Evolutionary conservation across 1,140 invertebrate species (phyloP).

Genomic region (Delia radicum): DNA sequence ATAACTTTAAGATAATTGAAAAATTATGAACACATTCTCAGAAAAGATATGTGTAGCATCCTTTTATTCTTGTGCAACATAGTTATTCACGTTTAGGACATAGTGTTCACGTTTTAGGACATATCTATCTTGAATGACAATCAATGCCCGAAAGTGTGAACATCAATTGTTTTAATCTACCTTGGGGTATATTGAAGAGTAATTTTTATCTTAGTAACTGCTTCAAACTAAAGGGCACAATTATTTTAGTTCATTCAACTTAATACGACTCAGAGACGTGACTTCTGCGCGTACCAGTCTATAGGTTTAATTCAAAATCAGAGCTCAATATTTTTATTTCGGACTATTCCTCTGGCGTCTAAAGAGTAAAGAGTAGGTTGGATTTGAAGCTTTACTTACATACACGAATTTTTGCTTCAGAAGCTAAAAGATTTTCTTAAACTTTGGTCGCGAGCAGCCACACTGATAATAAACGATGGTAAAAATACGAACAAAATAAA

Average conservation of each 20-base stretch:
- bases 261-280: no score
- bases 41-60: background rate
- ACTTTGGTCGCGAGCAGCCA: no score
- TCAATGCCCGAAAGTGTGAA: background rate
- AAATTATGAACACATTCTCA: slow-evolving; percentile 19
- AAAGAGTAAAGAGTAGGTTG: no score
- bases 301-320: no score
- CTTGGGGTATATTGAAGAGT: background rate
- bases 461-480: no score
- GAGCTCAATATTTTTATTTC: no score
- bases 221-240: background rate
- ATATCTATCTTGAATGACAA: background rate
- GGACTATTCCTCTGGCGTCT: no score
- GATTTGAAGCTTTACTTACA: no score
- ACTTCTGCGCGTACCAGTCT: no score
- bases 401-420: no score
- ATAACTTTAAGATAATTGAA: slow-evolving; percentile 20
- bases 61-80: background rate
- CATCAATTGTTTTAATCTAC: background rate
- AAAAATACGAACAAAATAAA: no score
- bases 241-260: background rate
- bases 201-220: background rate
- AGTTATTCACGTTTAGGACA: background rate
- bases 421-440: no score
- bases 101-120: background rate